phyloP scores from a whole-genome alignment of 2,113 vertebrate genomes.

The Sceloporus tristichus region DNA sequence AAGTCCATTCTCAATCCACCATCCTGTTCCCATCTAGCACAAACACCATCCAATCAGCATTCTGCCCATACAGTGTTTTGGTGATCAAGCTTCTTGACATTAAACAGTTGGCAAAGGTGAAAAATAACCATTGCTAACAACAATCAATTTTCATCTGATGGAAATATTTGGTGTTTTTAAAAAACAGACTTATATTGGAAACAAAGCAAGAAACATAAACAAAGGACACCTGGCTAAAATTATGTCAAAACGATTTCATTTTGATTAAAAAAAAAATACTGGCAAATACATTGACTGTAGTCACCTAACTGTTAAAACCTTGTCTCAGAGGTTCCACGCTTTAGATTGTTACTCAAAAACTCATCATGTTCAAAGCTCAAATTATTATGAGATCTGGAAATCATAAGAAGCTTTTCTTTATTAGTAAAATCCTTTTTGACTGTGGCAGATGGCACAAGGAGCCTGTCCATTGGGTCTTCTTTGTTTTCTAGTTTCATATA shows the following conservation, averaged over 20 bases:
- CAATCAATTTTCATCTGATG: constrained; percentile 60
- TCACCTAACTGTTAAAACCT: constrained; percentile 85
- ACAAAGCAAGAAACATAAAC: constrained; percentile 51
- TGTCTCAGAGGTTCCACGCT: constrained; percentile 95
- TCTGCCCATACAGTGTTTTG: constrained; percentile 8
- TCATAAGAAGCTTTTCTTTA: constrained; percentile 98
- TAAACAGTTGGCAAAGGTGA: constrained; percentile 57
- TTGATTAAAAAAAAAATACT: constrained; percentile 68
- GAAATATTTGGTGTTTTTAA: constrained; percentile 56
- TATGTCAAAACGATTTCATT: constrained; percentile 55
- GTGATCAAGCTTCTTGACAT: constrained; percentile 27
- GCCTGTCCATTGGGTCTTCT: constrained; percentile 91
- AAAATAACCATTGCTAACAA: constrained; percentile 50
- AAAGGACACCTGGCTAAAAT: no score
- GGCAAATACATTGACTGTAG: constrained; percentile 50
- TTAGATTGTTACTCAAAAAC: constrained; percentile 91
- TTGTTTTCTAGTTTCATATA: constrained; percentile 95
- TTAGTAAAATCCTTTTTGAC: constrained; percentile 92
- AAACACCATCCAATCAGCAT: neutral
- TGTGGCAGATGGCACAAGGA: constrained; percentile 78
- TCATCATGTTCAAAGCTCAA: constrained; percentile 97
- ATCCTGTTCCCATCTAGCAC: neutral
- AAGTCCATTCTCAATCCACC: constrained; percentile 25
- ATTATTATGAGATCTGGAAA: constrained; percentile 97
- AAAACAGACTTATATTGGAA: constrained; percentile 68